Conservation (phyloP, 2,888 invertebrate species). For the Drosophila picticornis region DNA sequence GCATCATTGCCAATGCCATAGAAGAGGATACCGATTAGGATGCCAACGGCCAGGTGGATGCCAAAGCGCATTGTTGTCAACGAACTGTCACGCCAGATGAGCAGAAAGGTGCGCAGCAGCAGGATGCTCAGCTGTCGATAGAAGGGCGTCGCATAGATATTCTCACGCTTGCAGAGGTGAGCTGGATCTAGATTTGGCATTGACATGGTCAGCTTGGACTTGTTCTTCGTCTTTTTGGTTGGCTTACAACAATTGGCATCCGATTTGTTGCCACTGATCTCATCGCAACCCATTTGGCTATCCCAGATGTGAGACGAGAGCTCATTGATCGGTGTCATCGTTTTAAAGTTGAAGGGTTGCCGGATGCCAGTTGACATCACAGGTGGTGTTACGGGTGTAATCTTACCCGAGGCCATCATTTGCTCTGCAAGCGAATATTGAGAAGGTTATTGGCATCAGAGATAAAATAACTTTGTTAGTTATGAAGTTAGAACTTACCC, state of each 20-base stretch:
- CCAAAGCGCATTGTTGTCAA: constrained; percentile 91
- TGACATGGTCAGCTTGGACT: constrained; percentile 49
- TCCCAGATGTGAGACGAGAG: constrained; percentile 73
- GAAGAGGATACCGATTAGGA: constrained; percentile 93
- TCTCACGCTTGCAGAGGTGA: constrained; percentile 81
- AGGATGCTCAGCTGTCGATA: constrained; percentile 87
- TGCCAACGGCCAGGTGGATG: constrained; percentile 92
- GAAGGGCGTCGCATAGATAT: constrained; percentile 87
- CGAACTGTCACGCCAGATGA: constrained; percentile 90
- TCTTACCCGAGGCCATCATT: constrained; percentile 86
- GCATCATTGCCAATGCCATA: constrained; percentile 95
- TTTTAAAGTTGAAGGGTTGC: constrained; percentile 44
- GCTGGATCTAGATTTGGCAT: constrained; percentile 72
- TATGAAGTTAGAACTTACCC: constrained; percentile 78
- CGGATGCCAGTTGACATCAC: constrained; percentile 44
- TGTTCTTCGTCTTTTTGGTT: constrained; percentile 62
- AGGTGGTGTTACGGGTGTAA: constrained; percentile 86
- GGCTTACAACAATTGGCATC: constrained; percentile 65
- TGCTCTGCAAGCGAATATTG: constrained; percentile 82
- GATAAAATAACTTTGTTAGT: not conserved
- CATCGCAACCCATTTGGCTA: constrained; percentile 52
- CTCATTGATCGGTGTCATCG: constrained; percentile 76
- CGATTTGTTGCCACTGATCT: constrained; percentile 37
- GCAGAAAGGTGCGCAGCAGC: constrained; percentile 88
- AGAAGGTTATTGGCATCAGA: not conserved